Base-by-base conservation (phyloP, 2,797 vertebrate genomes). In the Nyctibius grandis region DNA sequence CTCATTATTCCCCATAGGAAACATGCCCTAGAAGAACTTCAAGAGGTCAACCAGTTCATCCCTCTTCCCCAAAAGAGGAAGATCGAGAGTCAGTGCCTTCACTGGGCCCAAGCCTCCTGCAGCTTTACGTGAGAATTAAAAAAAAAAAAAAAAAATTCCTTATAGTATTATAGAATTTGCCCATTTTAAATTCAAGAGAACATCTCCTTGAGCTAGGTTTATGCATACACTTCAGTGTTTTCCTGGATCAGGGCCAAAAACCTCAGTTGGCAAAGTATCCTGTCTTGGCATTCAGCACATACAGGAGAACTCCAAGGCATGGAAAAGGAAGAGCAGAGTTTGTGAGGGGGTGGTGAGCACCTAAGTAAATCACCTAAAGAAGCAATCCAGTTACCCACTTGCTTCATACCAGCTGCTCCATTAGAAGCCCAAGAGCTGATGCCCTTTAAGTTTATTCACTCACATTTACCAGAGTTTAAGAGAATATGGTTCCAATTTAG, bases 361-460 rank as follows among this genome's bases (percentile, higher is more conserved):
- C 0, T 12, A 15, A 92, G 19, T 16, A 69, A 61, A 81, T 25
- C 73, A 78, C 25, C 85, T 53, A 45, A 42, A 72, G 69, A 38
- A 88, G 53, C 25, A 72, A 75, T 29, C 74, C 50, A 65, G 85
- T 69, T 70, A 75, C 53, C 61, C 84, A 42, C 38, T 91, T 84
- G 77, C 76, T 85, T 63, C 88, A 61, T n/a, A 74, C 23, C 88
- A 91, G 82, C 68, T 72, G 34, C 44, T 70, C 75, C 76, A 72
- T 83, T 44, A 87, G 77, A 85, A 94, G 72, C 53, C 75, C 86
- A 87, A 64, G 81, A 95, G 81, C 77, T 95, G 84, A 78, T 73
- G 73, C 67, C 77, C 76, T 79, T 84, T 61, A 88, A 68, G 48
- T 44, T 90, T 54, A 80, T 21, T 40, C 29, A 47, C 84, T 91